Percentiles rank a stretch among this genome's conserved stretches.
These are phyloP conservation scores for Zaprionus ornatus DNA, from an alignment of 1,140 invertebrate species.

Conservation along the genomic window DNA sequence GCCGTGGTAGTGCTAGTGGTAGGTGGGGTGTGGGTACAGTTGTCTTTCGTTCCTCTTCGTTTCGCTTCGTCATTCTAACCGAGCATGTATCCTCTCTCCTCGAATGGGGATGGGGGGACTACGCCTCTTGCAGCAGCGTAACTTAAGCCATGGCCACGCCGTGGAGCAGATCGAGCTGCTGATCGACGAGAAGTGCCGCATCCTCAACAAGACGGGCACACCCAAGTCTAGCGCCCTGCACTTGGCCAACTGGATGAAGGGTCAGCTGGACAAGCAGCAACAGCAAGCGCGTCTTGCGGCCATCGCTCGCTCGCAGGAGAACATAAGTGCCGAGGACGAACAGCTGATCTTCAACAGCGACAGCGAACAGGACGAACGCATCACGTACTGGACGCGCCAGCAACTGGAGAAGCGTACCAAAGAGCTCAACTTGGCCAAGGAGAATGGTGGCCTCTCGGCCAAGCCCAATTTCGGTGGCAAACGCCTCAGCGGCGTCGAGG, in stretches of 20 bases:
- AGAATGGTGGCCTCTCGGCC: slow-evolving; percentile 79
- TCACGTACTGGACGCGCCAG: slow-evolving; percentile 89
- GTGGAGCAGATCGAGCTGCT: slow-evolving; percentile 85
- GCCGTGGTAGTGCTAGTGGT: not conserved
- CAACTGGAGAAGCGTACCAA: slow-evolving; percentile 87
- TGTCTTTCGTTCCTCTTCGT: not conserved
- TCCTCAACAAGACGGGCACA: slow-evolving; percentile 85
- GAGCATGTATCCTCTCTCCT: not conserved
- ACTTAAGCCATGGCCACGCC: slow-evolving; percentile 44
- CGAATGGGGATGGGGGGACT: not conserved
- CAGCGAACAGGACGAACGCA: slow-evolving; percentile 85
- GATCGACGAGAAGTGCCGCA: slow-evolving; percentile 86
- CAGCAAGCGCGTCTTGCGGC: slow-evolving; percentile 78
- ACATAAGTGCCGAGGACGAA: slow-evolving; percentile 72
- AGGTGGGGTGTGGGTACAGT: slow-evolving; percentile 1
- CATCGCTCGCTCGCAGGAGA: slow-evolving; percentile 68
- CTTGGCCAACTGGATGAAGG: slow-evolving; percentile 89
- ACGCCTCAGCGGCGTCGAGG: slow-evolving; percentile 74
- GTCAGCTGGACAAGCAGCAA: slow-evolving; percentile 84
- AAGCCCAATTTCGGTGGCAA: slow-evolving; percentile 79
- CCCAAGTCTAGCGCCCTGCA: slow-evolving; percentile 86
- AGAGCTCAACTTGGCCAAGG: slow-evolving; percentile 86
- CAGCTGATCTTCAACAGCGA: slow-evolving; percentile 79
- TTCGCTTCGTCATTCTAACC: slow-evolving; percentile 19
- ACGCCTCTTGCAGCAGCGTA: slow-evolving; percentile 38